These are phyloP conservation scores for Chlorops oryzae DNA, from an alignment of 1,140 invertebrate species.

Conservation along the genomic window DNA sequence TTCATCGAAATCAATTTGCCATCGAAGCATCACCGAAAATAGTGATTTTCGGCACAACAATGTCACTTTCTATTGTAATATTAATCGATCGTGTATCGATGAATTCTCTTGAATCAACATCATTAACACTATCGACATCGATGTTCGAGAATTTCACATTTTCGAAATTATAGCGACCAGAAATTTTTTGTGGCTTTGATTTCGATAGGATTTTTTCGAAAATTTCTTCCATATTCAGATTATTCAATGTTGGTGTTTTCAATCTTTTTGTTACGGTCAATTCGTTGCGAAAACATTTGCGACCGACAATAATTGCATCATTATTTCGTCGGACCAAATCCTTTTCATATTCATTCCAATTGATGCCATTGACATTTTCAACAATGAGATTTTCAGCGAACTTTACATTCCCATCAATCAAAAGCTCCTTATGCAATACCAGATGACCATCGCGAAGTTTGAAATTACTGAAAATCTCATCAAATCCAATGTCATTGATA, in stretches of 20 bases:
- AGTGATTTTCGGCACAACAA: constrained; percentile 21
- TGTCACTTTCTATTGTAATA: constrained; percentile 17
- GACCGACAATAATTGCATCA: constrained; percentile 21
- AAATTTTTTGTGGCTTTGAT: constrained; percentile 27
- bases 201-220: constrained; percentile 33
- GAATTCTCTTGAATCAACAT: constrained; percentile 15
- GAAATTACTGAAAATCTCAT: constrained; percentile 24
- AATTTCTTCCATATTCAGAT: constrained; percentile 18
- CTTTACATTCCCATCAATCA: constrained; percentile 35
- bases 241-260: constrained; percentile 18
- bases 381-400: constrained; percentile 25
- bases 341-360: constrained; percentile 19
- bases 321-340: constrained; percentile 20
- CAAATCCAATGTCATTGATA: constrained; percentile 29
- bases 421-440: constrained; percentile 31
- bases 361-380: constrained; percentile 22
- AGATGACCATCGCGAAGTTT: constrained; percentile 16
- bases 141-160: constrained; percentile 22
- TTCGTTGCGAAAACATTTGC: constrained; percentile 19
- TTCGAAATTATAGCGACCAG: constrained; percentile 26
- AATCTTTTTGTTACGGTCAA: constrained; percentile 25
- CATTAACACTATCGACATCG: constrained; percentile 30
- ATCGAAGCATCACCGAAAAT: constrained; percentile 20
- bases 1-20: constrained; percentile 9
- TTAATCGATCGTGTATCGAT: constrained; percentile 17